Evolutionary conservation across 2,797 vertebrate species (phyloP).

Genomic region (Gobionotothen gibberifrons): DNA sequence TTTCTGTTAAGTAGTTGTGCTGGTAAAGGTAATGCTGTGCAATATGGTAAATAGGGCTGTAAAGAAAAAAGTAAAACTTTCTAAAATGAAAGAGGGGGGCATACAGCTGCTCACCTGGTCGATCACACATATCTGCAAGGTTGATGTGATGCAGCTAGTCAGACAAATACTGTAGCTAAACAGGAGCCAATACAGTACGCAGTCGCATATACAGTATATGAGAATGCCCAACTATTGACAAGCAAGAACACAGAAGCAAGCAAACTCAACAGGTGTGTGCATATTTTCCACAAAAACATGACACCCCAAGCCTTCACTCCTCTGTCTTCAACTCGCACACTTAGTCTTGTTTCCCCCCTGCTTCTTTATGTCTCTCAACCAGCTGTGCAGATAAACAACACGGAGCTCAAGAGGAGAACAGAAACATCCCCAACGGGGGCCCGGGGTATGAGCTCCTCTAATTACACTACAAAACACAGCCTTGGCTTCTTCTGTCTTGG

Average conservation of each 20-base stretch:
- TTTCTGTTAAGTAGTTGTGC: neutral
- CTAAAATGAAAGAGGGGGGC: slow-evolving; percentile 18
- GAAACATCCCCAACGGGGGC: slow-evolving; percentile 62
- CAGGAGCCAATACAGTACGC: neutral
- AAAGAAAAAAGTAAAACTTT: slow-evolving; percentile 16
- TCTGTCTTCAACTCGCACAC: slow-evolving; percentile 31
- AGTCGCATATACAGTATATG: neutral
- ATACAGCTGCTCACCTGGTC: slow-evolving; percentile 12
- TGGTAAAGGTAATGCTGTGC: neutral
- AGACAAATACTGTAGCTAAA: neutral
- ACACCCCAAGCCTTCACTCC: slow-evolving; percentile 28
- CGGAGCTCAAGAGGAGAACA: slow-evolving; percentile 62
- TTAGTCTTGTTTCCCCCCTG: slow-evolving; percentile 16
- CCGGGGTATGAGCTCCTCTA: slow-evolving; percentile 60
- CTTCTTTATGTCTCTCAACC: slow-evolving; percentile 38
- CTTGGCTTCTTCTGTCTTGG: slow-evolving; percentile 29
- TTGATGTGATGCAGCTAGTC: slow-evolving; percentile 6
- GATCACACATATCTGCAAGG: slow-evolving; percentile 26
- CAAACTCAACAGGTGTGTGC: slow-evolving; percentile 24
- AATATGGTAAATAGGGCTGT: slow-evolving; percentile 2
- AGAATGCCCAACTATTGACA: neutral
- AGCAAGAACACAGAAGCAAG: neutral
- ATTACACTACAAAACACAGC: slow-evolving; percentile 69
- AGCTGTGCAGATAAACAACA: slow-evolving; percentile 74
- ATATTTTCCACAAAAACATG: slow-evolving; percentile 37